Evolutionary conservation across 2,113 vertebrate species (phyloP), one percentile per base, ranked within the genome.

Genomic region (Tor tambroides): DNA sequence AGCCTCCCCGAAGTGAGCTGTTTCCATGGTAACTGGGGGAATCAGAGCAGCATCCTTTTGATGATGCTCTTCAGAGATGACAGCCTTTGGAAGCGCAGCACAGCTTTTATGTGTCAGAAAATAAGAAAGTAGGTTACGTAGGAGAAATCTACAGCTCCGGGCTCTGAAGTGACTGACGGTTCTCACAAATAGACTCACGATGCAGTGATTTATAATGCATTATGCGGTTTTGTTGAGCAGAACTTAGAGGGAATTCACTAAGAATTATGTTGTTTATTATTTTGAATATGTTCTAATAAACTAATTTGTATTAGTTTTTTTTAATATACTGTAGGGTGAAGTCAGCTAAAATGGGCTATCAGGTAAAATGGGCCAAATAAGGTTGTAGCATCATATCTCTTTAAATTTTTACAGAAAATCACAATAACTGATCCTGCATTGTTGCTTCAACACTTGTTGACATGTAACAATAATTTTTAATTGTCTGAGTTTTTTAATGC

Each of bases 1-100:
- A 87, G 28, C 91, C 88, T 69, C 78, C 92, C 92, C 92, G 79
- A 91, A 93, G 92, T 92, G 92, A 92, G 91, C 89, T 91, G 94
- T 95, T 95, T 93, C 95, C 93, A 95, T 95, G 93, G 95, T 88
- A 93, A 95, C 95, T 87, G 54, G 88, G 41, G 14, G 74, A 84
- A 82, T 87, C 81, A 19, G 75, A 82, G 91, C 89, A 92, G 92
- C 91, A 92, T 93, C 89, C 92, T 94, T 92, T 93, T 92, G 94
- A 92, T 92, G 91, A 91, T 91, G 91, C 89, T 92, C 92, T 92
- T 85, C 80, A 91, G 90, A 92, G 93, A 91, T 90, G 91, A 91
- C 91, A 91, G 92, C 21, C 54, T 80, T 41, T 61, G 56, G 56
- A 59, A 59, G 7, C 56, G 56, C 56, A 23, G 78, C 78, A 41